Percentiles rank a stretch among this genome's conserved stretches.
phyloP scores from a whole-genome alignment of 2,888 invertebrate genomes.

The Cloeon dipterum region DNA sequence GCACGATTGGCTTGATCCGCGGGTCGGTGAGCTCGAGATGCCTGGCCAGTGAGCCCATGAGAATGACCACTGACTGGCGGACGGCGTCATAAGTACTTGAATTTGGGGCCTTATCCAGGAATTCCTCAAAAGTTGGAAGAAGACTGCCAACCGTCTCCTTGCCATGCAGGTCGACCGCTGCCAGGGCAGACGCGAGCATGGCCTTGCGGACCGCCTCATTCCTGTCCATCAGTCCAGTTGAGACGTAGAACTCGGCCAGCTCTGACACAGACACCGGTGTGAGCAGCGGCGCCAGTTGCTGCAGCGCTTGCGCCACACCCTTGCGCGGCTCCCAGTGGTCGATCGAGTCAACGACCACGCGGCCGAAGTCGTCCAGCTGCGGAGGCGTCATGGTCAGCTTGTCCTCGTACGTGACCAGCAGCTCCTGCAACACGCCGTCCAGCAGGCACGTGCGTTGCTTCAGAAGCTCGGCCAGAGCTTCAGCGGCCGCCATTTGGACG shows the following conservation, averaged over 20 bases:
- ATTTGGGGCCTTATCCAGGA: conserved; percentile 80
- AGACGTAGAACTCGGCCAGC: conserved; percentile 63
- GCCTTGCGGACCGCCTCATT: conserved; percentile 51
- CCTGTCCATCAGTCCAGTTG: conserved; percentile 67
- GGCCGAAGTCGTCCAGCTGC: conserved; percentile 74
- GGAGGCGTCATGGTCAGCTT: conserved; percentile 63
- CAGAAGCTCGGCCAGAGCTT: conserved; percentile 48
- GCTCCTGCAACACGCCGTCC: conserved; percentile 28
- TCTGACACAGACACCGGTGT: conserved; percentile 40
- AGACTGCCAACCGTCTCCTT: conserved; percentile 55
- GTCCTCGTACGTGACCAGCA: conserved; percentile 52
- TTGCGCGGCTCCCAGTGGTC: conserved; percentile 82
- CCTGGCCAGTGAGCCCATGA: conserved; percentile 92
- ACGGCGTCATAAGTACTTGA: conserved; percentile 77
- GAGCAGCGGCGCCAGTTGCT: conserved; percentile 51
- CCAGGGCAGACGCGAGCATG: conserved; percentile 87
- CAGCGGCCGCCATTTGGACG: conserved; percentile 62
- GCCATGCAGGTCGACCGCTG: conserved; percentile 78
- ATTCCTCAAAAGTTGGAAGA: conserved; percentile 79
- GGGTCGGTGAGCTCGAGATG: conserved; percentile 81
- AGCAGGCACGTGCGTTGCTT: conserved; percentile 26
- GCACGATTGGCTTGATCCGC: conserved; percentile 82
- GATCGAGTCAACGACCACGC: conserved; percentile 58
- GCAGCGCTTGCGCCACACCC: conserved; percentile 67
- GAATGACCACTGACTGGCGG: conserved; percentile 84